Evolutionary conservation across 1,140 invertebrate genomes (phyloP).

Genomic region (Rhagoletis zephyria): DNA sequence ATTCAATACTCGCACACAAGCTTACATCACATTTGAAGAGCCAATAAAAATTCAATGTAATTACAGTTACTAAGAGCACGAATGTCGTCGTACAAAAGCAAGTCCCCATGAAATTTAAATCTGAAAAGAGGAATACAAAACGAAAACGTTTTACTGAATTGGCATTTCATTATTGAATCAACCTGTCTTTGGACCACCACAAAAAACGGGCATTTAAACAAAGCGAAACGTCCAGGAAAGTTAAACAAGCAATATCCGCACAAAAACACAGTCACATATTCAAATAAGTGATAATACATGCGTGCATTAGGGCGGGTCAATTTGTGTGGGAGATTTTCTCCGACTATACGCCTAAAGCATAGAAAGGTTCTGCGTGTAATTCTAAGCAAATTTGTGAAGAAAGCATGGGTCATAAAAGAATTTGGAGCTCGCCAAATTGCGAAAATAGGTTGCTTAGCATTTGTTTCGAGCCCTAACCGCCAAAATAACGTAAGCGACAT

Average conservation of each 20-base stretch:
- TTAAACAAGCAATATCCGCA: slow-evolving; percentile 27
- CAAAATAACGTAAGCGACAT: no score
- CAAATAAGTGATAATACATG: neutral
- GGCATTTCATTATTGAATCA: slow-evolving; percentile 36
- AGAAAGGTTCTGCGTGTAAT: no score
- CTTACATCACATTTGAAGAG: neutral
- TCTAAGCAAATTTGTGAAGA: no score
- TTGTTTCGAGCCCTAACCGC: no score
- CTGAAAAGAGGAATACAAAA: neutral
- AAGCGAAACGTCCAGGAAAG: neutral
- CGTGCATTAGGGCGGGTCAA: neutral
- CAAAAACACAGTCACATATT: neutral
- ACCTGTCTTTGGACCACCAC: neutral
- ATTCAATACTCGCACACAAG: no score
- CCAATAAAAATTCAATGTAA: slow-evolving; percentile 21
- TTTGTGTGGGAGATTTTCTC: no score
- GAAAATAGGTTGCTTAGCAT: no score
- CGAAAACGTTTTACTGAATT: slow-evolving; percentile 31
- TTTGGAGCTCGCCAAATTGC: no score
- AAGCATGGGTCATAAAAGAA: no score
- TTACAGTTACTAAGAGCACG: neutral
- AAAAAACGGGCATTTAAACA: slow-evolving; percentile 3
- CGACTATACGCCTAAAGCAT: no score
- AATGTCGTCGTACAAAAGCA: neutral
- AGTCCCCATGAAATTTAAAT: neutral